These are phyloP conservation scores for Loxodonta africana DNA, from an alignment of 2,113 vertebrate genomes.

Conservation along the genomic window DNA sequence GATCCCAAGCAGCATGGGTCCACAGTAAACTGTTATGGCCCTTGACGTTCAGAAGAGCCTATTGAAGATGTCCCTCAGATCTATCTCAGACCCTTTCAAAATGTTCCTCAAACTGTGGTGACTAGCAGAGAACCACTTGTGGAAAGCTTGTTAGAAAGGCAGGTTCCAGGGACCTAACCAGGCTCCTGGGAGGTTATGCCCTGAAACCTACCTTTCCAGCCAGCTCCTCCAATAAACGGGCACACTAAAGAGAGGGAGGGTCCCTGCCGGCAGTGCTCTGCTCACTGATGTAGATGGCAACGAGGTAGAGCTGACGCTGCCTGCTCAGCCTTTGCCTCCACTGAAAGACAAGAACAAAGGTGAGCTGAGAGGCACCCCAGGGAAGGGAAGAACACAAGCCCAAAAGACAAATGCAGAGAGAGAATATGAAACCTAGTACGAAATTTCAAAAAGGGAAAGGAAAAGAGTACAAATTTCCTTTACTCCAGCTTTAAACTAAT, in stretches of 20 bases:
- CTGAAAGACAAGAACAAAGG: background rate
- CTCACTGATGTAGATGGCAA: background rate
- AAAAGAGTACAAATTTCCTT: background rate
- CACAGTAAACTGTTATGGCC: background rate
- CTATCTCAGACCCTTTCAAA: background rate
- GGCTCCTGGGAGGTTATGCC: background rate
- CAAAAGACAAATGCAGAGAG: background rate
- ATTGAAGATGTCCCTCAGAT: too few species aligned
- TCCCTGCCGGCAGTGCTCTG: background rate
- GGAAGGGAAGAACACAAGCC: background rate
- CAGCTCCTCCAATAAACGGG: background rate
- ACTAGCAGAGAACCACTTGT: background rate
- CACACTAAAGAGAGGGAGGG: background rate
- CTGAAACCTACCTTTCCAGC: background rate
- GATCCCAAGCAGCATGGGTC: background rate
- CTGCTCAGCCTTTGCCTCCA: background rate
- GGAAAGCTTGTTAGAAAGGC: background rate
- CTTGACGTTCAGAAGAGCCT: background rate
- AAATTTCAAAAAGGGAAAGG: background rate
- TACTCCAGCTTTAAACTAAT: background rate
- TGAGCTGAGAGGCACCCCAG: background rate
- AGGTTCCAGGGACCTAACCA: background rate
- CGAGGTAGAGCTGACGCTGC: background rate
- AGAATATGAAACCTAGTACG: background rate
- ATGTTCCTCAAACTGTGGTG: background rate